A percentile compares a stretch with the other conserved stretches of the same genome.
Conservation (phyloP, 2,888 invertebrate genomes). For the Ochropleura plecta region DNA sequence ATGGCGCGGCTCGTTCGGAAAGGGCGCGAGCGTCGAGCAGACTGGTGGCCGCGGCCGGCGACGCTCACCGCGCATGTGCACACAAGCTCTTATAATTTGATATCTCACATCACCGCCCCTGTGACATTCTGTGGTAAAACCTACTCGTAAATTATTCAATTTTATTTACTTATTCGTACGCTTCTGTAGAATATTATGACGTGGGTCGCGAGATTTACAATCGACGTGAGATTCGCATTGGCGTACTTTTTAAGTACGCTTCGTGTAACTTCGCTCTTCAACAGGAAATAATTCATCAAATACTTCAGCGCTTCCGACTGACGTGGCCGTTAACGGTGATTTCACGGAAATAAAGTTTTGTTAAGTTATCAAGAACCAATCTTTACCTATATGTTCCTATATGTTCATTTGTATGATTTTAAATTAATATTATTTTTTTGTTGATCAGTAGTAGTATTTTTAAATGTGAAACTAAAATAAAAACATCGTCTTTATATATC, state of each 20-base stretch:
- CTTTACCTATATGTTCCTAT: too few relatives aligned
- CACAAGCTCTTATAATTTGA: constrained; percentile 87
- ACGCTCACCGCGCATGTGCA: constrained; percentile 82
- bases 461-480: too few relatives aligned
- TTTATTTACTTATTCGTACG: constrained; percentile 85
- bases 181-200: constrained; percentile 76
- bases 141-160: constrained; percentile 88
- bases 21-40: constrained; percentile 80
- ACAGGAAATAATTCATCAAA: constrained; percentile 50
- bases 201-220: constrained; percentile 71
- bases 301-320: constrained; percentile 33
- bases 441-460: too few relatives aligned
- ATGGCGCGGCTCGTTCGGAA: constrained; percentile 80
- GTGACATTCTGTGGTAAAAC: constrained; percentile 87
- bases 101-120: constrained; percentile 88
- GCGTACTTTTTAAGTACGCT: constrained; percentile 36
- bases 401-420: background rate
- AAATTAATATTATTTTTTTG: too few relatives aligned
- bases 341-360: constrained; percentile 38
- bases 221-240: constrained; percentile 46
- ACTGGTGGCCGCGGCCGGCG: constrained; percentile 80
- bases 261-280: constrained; percentile 38
- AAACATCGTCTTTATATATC: too few relatives aligned
- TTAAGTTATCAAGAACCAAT: constrained; percentile 29
- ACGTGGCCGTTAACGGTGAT: constrained; percentile 22